A percentile compares a stretch with the other conserved stretches of the same genome.
These are phyloP conservation scores for Microdon myrmicae DNA, from an alignment of 2,888 invertebrate genomes.

Conservation along the genomic window DNA sequence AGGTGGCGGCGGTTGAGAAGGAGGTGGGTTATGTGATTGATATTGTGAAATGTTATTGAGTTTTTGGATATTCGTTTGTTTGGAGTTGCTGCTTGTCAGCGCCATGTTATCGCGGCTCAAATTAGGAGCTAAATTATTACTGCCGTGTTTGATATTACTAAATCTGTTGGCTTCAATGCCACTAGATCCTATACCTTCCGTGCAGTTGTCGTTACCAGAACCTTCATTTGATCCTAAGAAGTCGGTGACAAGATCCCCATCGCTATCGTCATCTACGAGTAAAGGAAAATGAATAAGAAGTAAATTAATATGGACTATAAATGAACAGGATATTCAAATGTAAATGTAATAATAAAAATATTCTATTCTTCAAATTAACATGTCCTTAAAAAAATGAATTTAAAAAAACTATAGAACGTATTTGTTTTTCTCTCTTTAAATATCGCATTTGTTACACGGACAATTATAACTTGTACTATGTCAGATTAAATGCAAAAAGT, in stretches of 20 bases:
- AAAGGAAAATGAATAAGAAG: slow-evolving; percentile 11
- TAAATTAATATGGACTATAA: not conserved
- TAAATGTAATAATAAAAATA: not conserved
- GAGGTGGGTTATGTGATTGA: slow-evolving; percentile 40
- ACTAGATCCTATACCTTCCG: not conserved
- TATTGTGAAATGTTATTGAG: slow-evolving; percentile 47
- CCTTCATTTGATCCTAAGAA: slow-evolving; percentile 63
- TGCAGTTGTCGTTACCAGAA: slow-evolving; percentile 12
- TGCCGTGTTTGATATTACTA: slow-evolving; percentile 35
- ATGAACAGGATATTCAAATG: not conserved
- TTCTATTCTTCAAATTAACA: slow-evolving; percentile 20
- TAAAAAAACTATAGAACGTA: slow-evolving; percentile 1
- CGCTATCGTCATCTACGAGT: slow-evolving; percentile 65
- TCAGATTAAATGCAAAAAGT: too few species aligned
- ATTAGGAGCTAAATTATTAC: slow-evolving; percentile 22
- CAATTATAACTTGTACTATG: too few species aligned
- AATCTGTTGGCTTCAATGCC: slow-evolving; percentile 7
- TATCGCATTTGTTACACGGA: too few species aligned
- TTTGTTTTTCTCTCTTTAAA: too few species aligned
- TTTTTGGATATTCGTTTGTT: slow-evolving; percentile 41
- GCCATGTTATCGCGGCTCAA: slow-evolving; percentile 21
- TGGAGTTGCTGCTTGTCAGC: slow-evolving; percentile 25
- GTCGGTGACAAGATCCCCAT: slow-evolving; percentile 66
- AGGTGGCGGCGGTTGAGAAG: slow-evolving; percentile 36
- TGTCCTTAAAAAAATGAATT: slow-evolving; percentile 6